phyloP scores from a whole-genome alignment of 2,113 vertebrate genomes.

The Tetrao urogallus region DNA sequence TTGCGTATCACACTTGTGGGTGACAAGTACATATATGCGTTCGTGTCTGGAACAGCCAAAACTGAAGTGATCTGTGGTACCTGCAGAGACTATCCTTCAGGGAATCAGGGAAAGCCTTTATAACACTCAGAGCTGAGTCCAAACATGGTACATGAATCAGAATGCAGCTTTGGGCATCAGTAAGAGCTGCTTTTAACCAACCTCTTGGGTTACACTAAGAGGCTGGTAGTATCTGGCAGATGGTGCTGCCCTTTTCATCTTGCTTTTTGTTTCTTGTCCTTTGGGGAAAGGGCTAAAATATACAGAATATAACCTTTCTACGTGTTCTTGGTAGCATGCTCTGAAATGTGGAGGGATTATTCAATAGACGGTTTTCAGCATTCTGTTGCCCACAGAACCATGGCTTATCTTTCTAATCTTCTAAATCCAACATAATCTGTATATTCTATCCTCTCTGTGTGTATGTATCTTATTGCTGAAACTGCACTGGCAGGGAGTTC shows the following conservation, averaged over 20 bases:
- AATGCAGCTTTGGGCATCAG: conserved; percentile 34
- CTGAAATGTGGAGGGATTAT: conserved; percentile 45
- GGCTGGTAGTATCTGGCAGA: neutral
- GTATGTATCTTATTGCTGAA: conserved; percentile 1
- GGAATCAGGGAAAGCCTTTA: neutral
- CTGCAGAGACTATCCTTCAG: neutral
- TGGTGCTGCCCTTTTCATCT: conserved; percentile 54
- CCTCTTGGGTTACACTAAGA: conserved; percentile 3
- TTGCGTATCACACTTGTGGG: neutral
- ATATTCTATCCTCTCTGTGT: conserved; percentile 26
- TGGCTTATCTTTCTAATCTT: conserved; percentile 65
- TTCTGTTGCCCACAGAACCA: neutral
- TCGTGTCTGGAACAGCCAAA: neutral
- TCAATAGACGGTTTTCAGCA: conserved; percentile 40
- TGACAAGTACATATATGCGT: neutral
- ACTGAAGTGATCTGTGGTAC: neutral
- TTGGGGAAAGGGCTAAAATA: conserved; percentile 55
- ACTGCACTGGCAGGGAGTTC: neutral
- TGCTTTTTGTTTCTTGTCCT: conserved; percentile 55
- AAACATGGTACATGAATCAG: conserved; percentile 1
- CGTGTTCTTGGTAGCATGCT: conserved; percentile 8
- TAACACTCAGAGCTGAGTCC: neutral
- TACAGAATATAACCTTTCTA: conserved; percentile 47
- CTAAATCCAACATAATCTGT: conserved; percentile 58
- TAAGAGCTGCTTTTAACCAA: conserved; percentile 44